A percentile compares a stretch with the other conserved stretches of the same genome.
Evolutionary conservation across 2,888 invertebrate species (phyloP).

Genomic region (Melipona bicolor): DNA sequence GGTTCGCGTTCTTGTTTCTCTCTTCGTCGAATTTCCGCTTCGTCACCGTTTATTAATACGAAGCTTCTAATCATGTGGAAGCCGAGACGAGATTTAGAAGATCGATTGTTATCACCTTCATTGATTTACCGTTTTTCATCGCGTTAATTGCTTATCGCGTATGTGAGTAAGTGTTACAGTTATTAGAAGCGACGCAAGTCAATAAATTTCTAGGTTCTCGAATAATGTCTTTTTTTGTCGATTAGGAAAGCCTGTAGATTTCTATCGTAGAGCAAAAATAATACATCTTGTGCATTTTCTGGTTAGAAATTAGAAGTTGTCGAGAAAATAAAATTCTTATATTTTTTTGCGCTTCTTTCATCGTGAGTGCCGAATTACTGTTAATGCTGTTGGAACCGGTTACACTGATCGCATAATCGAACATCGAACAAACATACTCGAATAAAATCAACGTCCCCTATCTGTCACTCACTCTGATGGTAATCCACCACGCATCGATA

Average conservation of each 20-base stretch:
- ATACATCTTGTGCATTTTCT: no score
- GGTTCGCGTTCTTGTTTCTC: not conserved
- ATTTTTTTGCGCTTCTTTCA: not conserved
- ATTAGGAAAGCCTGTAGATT: no score
- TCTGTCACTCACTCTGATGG: conserved; percentile 9
- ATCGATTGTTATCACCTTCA: conserved; percentile 6
- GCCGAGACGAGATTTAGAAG: not conserved
- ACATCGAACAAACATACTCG: conserved; percentile 9
- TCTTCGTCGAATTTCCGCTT: conserved; percentile 9
- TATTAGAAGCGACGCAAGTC: no score
- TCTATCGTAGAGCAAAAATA: no score
- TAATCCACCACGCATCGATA: not conserved
- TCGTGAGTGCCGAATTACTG: not conserved
- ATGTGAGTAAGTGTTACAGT: no score
- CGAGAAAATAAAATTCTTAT: not conserved
- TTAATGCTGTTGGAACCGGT: not conserved
- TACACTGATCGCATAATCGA: conserved; percentile 25
- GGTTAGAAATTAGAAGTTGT: no score
- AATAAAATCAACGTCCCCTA: conserved; percentile 3
- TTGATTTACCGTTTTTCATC: not conserved
- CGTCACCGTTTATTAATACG: conserved; percentile 1
- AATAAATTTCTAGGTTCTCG: no score
- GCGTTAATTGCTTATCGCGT: no score
- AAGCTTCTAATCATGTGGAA: not conserved
- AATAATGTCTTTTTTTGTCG: no score